A percentile compares a stretch with the other conserved stretches of the same genome.
phyloP scores from a whole-genome alignment of 1,140 invertebrate genomes.

The Dryas iulia region DNA sequence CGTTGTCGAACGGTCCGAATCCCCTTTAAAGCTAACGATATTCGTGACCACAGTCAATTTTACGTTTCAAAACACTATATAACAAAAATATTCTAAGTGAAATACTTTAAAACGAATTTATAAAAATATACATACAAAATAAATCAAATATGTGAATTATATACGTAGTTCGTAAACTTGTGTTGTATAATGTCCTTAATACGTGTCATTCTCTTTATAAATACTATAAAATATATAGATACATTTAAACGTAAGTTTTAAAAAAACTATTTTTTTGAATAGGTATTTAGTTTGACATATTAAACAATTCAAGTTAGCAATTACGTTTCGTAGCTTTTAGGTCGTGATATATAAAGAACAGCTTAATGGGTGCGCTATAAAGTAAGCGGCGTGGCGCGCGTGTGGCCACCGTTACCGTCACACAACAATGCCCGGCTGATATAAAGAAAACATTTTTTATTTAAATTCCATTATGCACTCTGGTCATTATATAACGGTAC shows the following conservation, averaged over 20 bases:
- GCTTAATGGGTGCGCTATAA: slow-evolving; percentile 48
- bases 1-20: slow-evolving; percentile 42
- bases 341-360: slow-evolving; percentile 55
- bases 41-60: background rate
- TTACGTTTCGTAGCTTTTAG: slow-evolving; percentile 7
- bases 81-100: no score
- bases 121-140: no score
- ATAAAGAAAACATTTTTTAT: slow-evolving; percentile 80
- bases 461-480: slow-evolving; percentile 68
- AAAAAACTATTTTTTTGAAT: background rate
- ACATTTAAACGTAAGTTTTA: no score
- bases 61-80: no score
- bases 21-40: slow-evolving; percentile 30
- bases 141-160: no score
- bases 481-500: slow-evolving; percentile 56
- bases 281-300: background rate
- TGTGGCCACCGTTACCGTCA: slow-evolving; percentile 72
- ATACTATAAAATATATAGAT: no score
- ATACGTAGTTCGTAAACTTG: no score
- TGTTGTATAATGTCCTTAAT: no score
- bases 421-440: slow-evolving; percentile 73
- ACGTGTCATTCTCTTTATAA: background rate
- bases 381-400: slow-evolving; percentile 58
- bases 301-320: background rate
- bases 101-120: no score